Base-by-base conservation (phyloP, 2,113 vertebrate species). In the Ptychochromis oligacanthus region DNA sequence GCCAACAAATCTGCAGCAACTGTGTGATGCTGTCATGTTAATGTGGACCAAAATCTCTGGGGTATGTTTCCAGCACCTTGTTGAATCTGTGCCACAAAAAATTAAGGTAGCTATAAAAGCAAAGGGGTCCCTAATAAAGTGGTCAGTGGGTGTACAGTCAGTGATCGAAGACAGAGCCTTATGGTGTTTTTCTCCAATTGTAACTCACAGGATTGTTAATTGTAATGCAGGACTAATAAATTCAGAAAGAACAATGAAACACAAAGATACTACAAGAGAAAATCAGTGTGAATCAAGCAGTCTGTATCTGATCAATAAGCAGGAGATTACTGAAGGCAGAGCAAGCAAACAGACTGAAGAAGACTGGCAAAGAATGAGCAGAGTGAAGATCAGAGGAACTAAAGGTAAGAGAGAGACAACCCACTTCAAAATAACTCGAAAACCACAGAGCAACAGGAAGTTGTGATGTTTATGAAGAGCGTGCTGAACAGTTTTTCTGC, bases 1-100 rank as follows among this genome's bases (percentile, higher is more conserved):
- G n/a, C n/a, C n/a, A n/a, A n/a, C n/a, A n/a, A n/a, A n/a, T 67
- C 24, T 67, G 40, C 40, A 46, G 64, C 40, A 26, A 17, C 6
- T 70, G 64, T 70, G 40, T 49, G 22, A 70, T 11, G 40, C 9
- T 49, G 26, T 11, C 9, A 28, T 70, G 9, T 26, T 26, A 24
- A 49, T 18, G 49, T 70, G 24, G 18, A 0, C 40, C 26, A 43
- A 49, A 18, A 70, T 7, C 64, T 49, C 26, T 70, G 15, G 28
- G 0, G 2, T 7, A 28, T 28, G 26, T 70, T 49, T 49, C 4
- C 9, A 28, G 5, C 17, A 49, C 11, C 46, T 28, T 70, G 15
- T 28, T 49, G 6, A 0, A 49, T 49, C 6, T 55, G 20, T 10
- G 54, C 20, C 54, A 67, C 0, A 3, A 15, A 18, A 5, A 46